Evolutionary conservation across 2,797 vertebrate species (phyloP).

Genomic region (Eupleurogrammus muticus): DNA sequence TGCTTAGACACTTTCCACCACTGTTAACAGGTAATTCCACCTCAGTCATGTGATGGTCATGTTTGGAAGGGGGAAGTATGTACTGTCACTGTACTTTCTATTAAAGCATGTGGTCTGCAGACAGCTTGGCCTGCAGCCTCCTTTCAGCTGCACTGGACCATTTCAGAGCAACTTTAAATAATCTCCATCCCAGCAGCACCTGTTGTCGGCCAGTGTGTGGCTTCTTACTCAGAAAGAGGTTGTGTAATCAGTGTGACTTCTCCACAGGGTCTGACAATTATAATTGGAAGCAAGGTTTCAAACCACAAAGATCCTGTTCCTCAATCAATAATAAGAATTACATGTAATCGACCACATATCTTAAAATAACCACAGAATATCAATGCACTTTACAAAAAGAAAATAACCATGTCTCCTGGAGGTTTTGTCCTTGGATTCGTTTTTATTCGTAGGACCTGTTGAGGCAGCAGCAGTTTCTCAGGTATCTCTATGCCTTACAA

Average conservation of each 20-base stretch:
- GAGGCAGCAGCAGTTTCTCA: conserved; percentile 28
- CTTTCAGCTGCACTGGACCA: conserved; percentile 75
- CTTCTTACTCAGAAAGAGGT: conserved; percentile 64
- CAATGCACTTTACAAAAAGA: too few relatives aligned
- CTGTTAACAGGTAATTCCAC: conserved; percentile 57
- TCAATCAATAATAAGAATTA: conserved; percentile 57
- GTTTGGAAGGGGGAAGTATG: conserved; percentile 74
- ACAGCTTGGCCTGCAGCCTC: conserved; percentile 56
- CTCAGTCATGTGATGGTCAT: conserved; percentile 59
- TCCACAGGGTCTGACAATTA: conserved; percentile 39
- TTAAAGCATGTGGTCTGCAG: conserved; percentile 67
- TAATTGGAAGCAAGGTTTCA: conserved; percentile 67
- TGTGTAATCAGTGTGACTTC: conserved; percentile 69
- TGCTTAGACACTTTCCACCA: too few relatives aligned
- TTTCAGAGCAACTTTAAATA: conserved; percentile 82
- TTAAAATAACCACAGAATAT: not conserved
- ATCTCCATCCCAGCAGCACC: conserved; percentile 76
- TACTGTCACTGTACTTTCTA: conserved; percentile 74
- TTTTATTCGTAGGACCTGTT: not conserved
- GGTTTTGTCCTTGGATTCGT: not conserved
- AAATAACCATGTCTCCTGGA: not conserved
- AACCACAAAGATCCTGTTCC: conserved; percentile 76
- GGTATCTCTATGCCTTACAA: conserved; percentile 41
- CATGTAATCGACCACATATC: conserved; percentile 19
- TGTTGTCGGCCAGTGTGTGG: conserved; percentile 59